phyloP scores from a whole-genome alignment of 2,113 vertebrate genomes.

The Ciconia boyciana region DNA sequence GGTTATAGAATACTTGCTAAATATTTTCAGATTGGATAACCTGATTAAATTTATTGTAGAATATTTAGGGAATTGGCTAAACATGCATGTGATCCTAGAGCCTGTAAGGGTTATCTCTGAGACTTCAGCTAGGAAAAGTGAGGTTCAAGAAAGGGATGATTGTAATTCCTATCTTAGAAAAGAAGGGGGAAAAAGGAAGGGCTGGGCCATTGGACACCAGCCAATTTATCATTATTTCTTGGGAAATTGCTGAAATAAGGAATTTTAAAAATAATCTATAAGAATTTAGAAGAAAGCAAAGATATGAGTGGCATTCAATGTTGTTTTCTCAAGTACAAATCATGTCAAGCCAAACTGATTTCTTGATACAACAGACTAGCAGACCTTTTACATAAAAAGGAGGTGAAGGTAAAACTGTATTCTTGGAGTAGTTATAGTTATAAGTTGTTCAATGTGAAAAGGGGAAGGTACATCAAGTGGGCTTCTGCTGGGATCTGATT shows the following conservation, averaged over 20 bases:
- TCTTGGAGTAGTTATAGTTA: background rate
- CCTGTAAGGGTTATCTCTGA: background rate
- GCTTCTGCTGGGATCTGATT: background rate
- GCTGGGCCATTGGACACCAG: background rate
- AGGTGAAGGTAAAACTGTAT: background rate
- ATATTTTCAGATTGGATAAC: background rate
- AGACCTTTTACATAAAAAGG: background rate
- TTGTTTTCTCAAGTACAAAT: background rate
- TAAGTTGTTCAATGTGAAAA: background rate
- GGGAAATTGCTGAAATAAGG: background rate
- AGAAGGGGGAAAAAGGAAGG: background rate
- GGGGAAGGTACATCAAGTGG: background rate
- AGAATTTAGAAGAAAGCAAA: background rate
- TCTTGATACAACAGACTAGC: background rate
- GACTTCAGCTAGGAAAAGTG: background rate
- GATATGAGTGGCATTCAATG: background rate
- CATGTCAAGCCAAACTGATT: background rate
- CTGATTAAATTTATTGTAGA: background rate
- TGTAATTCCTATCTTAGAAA: background rate
- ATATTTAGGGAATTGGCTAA: background rate
- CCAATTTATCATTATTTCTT: background rate
- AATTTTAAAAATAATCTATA: background rate
- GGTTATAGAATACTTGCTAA: background rate
- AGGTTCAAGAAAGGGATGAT: background rate
- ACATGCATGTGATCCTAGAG: background rate